Conservation (phyloP, 2,888 invertebrate genomes). For the Himalopsyche anomala region DNA sequence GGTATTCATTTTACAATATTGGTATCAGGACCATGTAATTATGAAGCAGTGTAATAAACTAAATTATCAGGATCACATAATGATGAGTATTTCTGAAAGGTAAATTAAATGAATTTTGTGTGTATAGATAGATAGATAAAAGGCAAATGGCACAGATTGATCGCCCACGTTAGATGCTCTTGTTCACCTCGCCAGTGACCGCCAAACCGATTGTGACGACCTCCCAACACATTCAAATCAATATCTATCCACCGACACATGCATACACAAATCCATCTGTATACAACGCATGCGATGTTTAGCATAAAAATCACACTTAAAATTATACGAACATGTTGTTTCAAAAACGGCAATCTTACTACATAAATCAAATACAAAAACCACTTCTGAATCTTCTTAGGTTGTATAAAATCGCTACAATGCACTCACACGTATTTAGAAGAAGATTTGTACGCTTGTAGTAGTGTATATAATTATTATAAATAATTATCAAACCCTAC, state of each 20-base stretch:
- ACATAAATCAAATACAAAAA: background rate
- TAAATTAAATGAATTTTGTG: background rate
- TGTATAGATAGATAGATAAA: conserved; percentile 1
- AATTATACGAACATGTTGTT: background rate
- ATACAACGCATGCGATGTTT: conserved; percentile 4
- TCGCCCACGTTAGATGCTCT: conserved; percentile 30
- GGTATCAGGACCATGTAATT: too few relatives aligned
- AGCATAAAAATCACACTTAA: background rate
- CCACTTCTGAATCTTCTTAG: background rate
- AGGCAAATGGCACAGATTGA: conserved; percentile 12
- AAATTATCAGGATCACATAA: background rate
- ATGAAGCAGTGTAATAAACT: too few relatives aligned
- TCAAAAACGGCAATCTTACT: background rate
- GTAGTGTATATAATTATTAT: background rate
- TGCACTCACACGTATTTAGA: conserved; percentile 10
- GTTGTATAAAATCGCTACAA: background rate
- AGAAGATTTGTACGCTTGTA: background rate
- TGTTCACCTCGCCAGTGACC: conserved; percentile 53
- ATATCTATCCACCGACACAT: conserved; percentile 19
- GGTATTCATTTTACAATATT: too few relatives aligned
- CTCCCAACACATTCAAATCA: conserved; percentile 32
- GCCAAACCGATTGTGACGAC: conserved; percentile 46
- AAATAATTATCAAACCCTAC: background rate
- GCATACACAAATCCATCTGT: background rate
- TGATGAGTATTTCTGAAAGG: background rate